Evolutionary conservation across 2,113 vertebrate species (phyloP).

Genomic region (Clarias macrocephalus): DNA sequence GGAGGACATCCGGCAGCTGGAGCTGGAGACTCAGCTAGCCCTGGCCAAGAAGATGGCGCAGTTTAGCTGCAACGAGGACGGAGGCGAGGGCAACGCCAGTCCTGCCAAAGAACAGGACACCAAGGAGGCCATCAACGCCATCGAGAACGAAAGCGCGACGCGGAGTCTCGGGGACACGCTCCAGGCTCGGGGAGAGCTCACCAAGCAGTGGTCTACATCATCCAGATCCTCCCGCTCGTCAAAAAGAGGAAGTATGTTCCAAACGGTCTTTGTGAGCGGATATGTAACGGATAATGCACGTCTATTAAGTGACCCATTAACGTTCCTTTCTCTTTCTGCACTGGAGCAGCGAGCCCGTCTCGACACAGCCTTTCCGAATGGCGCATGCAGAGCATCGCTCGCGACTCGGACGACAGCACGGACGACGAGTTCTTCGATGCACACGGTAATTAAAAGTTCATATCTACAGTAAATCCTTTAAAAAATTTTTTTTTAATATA

Average conservation of each 20-base stretch:
- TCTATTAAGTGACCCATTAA: background rate
- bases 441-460: slow-evolving; percentile 69
- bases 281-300: background rate
- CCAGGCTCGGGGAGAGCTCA: slow-evolving; percentile 82
- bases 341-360: slow-evolving; percentile 80
- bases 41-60: slow-evolving; percentile 75
- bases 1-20: slow-evolving; percentile 92
- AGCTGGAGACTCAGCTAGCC: slow-evolving; percentile 86
- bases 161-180: slow-evolving; percentile 68
- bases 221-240: slow-evolving; percentile 94
- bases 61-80: slow-evolving; percentile 73
- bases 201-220: slow-evolving; percentile 98
- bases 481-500: too few species aligned
- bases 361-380: slow-evolving; percentile 85
- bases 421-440: slow-evolving; percentile 90
- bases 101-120: slow-evolving; percentile 72
- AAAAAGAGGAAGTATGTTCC: slow-evolving; percentile 87
- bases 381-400: slow-evolving; percentile 90
- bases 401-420: slow-evolving; percentile 85
- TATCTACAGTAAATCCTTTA: background rate
- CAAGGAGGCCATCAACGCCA: slow-evolving; percentile 71
- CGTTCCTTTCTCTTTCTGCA: background rate
- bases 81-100: slow-evolving; percentile 61
- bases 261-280: background rate
- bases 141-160: slow-evolving; percentile 71